These are phyloP conservation scores for Eulimnadia texana DNA, from an alignment of 1,140 invertebrate species.

Conservation along the genomic window DNA sequence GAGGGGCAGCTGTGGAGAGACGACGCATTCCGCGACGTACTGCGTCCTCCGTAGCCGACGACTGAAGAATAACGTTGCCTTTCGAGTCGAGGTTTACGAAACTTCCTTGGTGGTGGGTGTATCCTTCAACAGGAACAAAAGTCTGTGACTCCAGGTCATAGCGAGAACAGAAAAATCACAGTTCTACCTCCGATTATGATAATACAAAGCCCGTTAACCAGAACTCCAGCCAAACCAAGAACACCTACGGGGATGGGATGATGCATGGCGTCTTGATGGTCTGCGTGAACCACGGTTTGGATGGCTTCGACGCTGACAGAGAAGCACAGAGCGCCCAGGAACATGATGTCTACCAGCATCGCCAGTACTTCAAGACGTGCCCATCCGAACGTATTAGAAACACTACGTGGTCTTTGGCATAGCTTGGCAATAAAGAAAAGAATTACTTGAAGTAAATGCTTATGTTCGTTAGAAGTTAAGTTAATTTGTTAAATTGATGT, in stretches of 20 bases:
- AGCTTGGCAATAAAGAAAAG: slow-evolving; percentile 27
- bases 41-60: slow-evolving; percentile 24
- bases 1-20: slow-evolving; percentile 16
- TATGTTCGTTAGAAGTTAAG: too few species aligned
- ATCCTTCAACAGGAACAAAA: slow-evolving; percentile 29
- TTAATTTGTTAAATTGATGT: too few species aligned
- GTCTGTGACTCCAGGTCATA: background rate
- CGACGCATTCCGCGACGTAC: slow-evolving; percentile 27
- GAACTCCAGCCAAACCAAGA: slow-evolving; percentile 46
- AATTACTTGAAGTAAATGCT: too few species aligned
- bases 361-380: slow-evolving; percentile 70
- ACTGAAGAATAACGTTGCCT: slow-evolving; percentile 46
- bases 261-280: slow-evolving; percentile 50
- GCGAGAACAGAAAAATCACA: background rate
- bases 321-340: slow-evolving; percentile 67
- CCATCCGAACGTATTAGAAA: slow-evolving; percentile 80
- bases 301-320: slow-evolving; percentile 63
- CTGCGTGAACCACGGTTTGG: slow-evolving; percentile 33
- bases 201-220: slow-evolving; percentile 54
- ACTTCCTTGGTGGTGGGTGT: slow-evolving; percentile 58
- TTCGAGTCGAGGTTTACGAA: slow-evolving; percentile 47
- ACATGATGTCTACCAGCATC: slow-evolving; percentile 63
- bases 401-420: slow-evolving; percentile 39
- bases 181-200: slow-evolving; percentile 49
- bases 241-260: slow-evolving; percentile 40